Evolutionary conservation across 2,113 vertebrate genomes (phyloP), one percentile per base, ranked within the genome.

Genomic region (Panthera leo): DNA sequence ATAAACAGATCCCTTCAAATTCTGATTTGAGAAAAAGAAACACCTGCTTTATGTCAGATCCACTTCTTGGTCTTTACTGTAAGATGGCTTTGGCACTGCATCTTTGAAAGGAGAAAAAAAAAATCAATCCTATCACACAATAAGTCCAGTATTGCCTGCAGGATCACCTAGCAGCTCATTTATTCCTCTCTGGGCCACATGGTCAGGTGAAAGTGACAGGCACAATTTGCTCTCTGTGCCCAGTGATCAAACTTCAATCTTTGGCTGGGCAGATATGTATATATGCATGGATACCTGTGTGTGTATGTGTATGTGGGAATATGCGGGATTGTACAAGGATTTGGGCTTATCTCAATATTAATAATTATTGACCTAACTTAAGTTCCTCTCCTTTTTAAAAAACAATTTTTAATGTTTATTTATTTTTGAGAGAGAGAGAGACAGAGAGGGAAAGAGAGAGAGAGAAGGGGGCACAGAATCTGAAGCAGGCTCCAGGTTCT

Each of bases 21-120:
- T 55, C 67, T 95, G 39, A 76, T 68, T 79, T 96, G 80, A 75
- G 51, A 58, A 73, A 73, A 85, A 51, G 12, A 85, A 29, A n/a
- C 42, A 89, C 75, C 85, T 86, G 31, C 51, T 90, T 87, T 92
- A 90, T 42, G 45, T 91, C 25, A 86, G 80, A 84, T 78, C 51
- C 95, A 45, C 55, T 39, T 58, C 25, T 82, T 78, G 58, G 23
- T 8, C 73, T 85, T 61, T 95, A 29, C 53, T 89, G 39, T 90
- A 84, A 78, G 55, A 90, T 70, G 39, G 39, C 18, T 76, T 88
- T 79, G 11, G 51, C 5, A 14, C 23, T 87, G 7, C 10, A 55
- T 39, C 39, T 94, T 89, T 94, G 45, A 63, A 87, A 45, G 55
- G 18, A 90, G 55, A 63, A 78, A 78, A 73, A 48, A 86, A 79